phyloP scores from a whole-genome alignment of 1,140 invertebrate genomes.

The Lysiphlebus fabarum region DNA sequence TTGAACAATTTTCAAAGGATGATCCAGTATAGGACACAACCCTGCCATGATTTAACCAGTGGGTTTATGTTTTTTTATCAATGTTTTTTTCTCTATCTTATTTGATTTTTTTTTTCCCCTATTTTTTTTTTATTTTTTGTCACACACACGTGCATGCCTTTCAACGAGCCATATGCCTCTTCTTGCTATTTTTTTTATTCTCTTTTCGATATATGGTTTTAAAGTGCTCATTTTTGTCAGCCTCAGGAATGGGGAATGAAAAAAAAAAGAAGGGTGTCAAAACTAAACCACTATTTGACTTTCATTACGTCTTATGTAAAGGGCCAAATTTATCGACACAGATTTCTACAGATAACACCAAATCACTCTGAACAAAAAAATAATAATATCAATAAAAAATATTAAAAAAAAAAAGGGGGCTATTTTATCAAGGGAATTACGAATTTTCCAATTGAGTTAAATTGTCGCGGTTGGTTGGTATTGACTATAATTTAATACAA shows the following conservation, averaged over 20 bases:
- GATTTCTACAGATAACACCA: constrained; percentile 23
- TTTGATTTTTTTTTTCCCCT: constrained; percentile 5
- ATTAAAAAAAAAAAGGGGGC: background rate
- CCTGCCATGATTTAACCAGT: constrained; percentile 5
- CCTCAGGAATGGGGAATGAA: no score
- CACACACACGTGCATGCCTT: constrained; percentile 19
- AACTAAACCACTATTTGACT: constrained; percentile 54
- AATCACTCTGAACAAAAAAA: background rate
- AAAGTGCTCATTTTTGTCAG: constrained; percentile 6
- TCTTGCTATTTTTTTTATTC: background rate
- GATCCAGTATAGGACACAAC: constrained; percentile 5
- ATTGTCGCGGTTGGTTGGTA: no score
- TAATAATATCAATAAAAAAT: background rate
- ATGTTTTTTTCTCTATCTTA: background rate
- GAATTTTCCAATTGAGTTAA: constrained; percentile 16
- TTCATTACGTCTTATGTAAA: constrained; percentile 52
- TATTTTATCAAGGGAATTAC: constrained; percentile 16
- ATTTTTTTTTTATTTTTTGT: constrained; percentile 10
- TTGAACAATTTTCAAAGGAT: constrained; percentile 12
- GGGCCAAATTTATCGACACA: constrained; percentile 29
- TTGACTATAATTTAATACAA: background rate
- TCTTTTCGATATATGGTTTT: constrained; percentile 6
- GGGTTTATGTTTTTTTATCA: background rate
- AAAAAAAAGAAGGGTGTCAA: background rate
- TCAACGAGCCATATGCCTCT: constrained; percentile 43